Conservation (phyloP, 2,888 invertebrate species). For the Cryptocephalus moraei region DNA sequence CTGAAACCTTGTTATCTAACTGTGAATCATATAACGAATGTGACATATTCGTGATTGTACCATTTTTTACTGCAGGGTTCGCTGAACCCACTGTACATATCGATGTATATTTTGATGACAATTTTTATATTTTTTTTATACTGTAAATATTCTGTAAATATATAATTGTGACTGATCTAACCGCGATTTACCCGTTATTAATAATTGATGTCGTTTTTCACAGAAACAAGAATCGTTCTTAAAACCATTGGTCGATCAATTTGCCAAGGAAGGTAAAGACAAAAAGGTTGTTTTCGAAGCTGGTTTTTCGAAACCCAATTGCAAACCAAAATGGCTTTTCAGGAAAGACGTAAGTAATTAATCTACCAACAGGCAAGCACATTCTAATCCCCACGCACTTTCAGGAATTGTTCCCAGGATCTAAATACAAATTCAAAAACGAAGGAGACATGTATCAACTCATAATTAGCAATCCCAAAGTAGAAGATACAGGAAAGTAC, state of each 20-base stretch:
- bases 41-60: no score
- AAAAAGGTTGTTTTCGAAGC: slow-evolving; percentile 90
- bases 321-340: slow-evolving; percentile 86
- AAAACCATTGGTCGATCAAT: slow-evolving; percentile 88
- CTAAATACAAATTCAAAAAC: slow-evolving; percentile 91
- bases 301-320: slow-evolving; percentile 92
- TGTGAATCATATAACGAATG: no score
- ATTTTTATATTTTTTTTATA: no score
- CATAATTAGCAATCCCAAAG: slow-evolving; percentile 82
- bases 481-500: slow-evolving; percentile 95
- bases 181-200: no score
- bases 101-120: no score
- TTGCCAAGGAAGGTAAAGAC: slow-evolving; percentile 92
- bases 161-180: no score
- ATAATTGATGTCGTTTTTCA: slow-evolving; percentile 12
- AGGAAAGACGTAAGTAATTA: slow-evolving; percentile 75
- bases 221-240: slow-evolving; percentile 92
- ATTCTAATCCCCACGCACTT: slow-evolving; percentile 8
- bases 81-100: no score
- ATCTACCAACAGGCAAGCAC: not conserved
- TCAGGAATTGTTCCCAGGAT: slow-evolving; percentile 89
- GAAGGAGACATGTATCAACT: slow-evolving; percentile 87
- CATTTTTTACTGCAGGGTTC: no score
- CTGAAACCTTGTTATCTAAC: no score
- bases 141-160: no score